phyloP scores from a whole-genome alignment of 2,113 vertebrate genomes.

The Otolemur garnettii region DNA sequence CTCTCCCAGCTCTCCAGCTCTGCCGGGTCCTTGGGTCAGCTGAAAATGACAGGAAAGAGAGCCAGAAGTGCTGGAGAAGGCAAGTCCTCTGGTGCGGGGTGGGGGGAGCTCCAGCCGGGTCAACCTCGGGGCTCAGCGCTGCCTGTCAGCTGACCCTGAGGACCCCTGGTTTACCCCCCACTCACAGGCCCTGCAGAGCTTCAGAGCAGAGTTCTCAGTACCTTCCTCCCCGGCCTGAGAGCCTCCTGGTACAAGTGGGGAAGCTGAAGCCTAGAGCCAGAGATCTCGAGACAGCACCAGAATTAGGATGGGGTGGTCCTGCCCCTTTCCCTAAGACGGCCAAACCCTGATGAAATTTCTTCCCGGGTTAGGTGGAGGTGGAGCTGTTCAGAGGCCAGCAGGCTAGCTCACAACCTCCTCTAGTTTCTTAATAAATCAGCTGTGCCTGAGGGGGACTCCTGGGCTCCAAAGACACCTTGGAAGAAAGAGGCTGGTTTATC shows the following conservation, averaged over 20 bases:
- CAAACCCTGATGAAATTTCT: background rate
- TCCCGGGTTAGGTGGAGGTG: background rate
- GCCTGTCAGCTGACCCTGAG: background rate
- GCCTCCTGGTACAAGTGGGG: background rate
- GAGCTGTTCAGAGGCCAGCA: accelerated
- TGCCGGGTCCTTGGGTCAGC: too few species aligned
- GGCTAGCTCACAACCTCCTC: background rate
- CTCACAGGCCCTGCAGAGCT: background rate
- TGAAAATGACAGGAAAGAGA: background rate
- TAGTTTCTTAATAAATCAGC: background rate
- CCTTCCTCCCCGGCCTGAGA: background rate
- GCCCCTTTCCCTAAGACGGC: background rate
- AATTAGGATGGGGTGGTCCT: background rate
- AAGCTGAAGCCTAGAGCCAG: background rate
- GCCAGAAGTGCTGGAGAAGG: accelerated
- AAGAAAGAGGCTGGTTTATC: background rate
- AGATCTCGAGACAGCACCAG: background rate
- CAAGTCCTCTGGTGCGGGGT: too few species aligned
- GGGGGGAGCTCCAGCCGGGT: too few species aligned
- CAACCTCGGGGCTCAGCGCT: accelerated
- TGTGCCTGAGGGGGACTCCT: background rate
- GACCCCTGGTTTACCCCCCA: background rate
- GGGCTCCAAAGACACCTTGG: background rate
- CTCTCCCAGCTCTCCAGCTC: background rate
- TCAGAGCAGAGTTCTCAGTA: background rate